Conservation (phyloP, 1,140 invertebrate genomes). For the Zaprionus gabonicus region DNA sequence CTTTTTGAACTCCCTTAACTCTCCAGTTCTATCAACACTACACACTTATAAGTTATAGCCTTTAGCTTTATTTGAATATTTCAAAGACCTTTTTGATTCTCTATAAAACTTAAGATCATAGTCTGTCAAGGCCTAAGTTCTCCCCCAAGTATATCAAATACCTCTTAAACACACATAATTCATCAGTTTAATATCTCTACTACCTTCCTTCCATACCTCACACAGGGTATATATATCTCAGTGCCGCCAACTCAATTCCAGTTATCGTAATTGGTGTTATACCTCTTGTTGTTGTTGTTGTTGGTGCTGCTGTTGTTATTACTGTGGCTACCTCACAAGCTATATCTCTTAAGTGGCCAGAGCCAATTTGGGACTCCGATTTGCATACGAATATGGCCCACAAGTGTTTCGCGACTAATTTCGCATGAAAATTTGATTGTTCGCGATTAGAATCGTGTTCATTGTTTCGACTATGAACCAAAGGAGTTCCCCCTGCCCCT, state of each 20-base stretch:
- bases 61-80: too few species aligned
- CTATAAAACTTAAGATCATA: too few species aligned
- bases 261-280: conserved; percentile 28
- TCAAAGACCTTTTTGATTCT: too few species aligned
- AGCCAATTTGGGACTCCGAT: conserved; percentile 60
- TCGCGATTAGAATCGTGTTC: conserved; percentile 73
- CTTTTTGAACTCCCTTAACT: too few species aligned
- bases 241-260: background rate
- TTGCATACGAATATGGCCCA: conserved; percentile 73
- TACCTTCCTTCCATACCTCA: background rate
- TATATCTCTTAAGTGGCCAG: conserved; percentile 59
- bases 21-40: too few species aligned
- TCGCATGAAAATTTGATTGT: conserved; percentile 76
- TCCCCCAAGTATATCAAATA: too few species aligned
- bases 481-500: background rate
- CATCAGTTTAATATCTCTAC: background rate
- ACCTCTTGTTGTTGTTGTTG: background rate
- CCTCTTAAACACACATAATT: background rate
- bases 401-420: conserved; percentile 73
- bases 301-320: background rate
- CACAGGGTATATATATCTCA: conserved; percentile 17
- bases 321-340: conserved; percentile 14
- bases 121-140: too few species aligned
- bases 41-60: too few species aligned
- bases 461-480: conserved; percentile 50